Evolutionary conservation across 2,888 invertebrate species (phyloP).

Genomic region (Andrena praecox): DNA sequence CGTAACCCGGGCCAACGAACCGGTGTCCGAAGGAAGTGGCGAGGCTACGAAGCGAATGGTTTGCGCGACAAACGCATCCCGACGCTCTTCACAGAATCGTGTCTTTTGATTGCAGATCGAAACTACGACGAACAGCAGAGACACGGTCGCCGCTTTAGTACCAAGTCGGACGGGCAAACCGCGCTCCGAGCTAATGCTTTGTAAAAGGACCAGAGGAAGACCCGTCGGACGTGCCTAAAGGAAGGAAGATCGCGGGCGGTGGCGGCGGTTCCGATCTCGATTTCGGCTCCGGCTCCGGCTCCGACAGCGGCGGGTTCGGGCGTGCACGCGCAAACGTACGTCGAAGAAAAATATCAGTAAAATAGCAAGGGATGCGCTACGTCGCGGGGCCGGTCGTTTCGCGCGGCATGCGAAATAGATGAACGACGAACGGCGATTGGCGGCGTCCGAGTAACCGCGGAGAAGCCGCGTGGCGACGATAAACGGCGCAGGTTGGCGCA

Average conservation of each 20-base stretch:
- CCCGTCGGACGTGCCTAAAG: neutral
- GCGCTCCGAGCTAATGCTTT: neutral
- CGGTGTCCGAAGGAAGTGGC: neutral
- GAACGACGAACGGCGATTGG: neutral
- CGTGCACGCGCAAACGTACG: neutral
- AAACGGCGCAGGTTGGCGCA: neutral
- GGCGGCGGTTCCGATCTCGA: no score
- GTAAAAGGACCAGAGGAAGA: slow-evolving; percentile 37
- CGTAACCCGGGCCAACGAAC: neutral
- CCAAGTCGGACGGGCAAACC: slow-evolving; percentile 30
- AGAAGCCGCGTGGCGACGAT: neutral
- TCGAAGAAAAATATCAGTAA: no score
- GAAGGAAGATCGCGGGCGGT: neutral
- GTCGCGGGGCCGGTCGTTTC: no score
- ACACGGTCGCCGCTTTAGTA: slow-evolving; percentile 44
- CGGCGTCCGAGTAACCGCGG: neutral
- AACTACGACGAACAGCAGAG: slow-evolving; percentile 48
- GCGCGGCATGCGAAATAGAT: neutral
- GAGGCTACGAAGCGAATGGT: neutral
- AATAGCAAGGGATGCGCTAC: no score
- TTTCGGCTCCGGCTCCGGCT: neutral
- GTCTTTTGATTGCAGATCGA: slow-evolving; percentile 64
- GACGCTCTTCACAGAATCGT: slow-evolving; percentile 25
- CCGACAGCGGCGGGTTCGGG: neutral
- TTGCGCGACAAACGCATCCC: neutral